Percentiles rank a stretch among this genome's conserved stretches.
phyloP scores from a whole-genome alignment of 1,140 invertebrate species.

The Euborellia annulipes region DNA sequence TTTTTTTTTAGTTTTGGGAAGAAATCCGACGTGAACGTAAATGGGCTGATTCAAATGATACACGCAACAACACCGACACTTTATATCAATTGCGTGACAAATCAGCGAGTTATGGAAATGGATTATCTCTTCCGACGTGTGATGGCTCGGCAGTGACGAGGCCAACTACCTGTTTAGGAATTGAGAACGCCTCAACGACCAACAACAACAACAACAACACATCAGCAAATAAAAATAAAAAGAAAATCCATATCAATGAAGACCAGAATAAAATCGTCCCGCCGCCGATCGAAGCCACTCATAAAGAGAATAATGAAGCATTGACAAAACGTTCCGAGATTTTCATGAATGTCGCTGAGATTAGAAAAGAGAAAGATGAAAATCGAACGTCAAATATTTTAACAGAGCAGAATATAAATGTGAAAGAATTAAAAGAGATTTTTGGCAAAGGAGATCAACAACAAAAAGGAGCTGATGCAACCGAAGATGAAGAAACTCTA shows the following conservation, averaged over 20 bases:
- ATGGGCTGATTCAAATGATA: constrained; percentile 15
- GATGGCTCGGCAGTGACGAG: constrained; percentile 31
- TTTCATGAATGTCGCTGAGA: too few species aligned
- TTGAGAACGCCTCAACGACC: constrained; percentile 23
- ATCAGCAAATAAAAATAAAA: too few species aligned
- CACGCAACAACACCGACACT: too few species aligned
- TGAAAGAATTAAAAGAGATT: constrained; percentile 2
- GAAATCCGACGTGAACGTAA: constrained; percentile 24
- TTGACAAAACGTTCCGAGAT: too few species aligned
- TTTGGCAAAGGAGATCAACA: constrained; percentile 1
- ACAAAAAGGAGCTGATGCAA: constrained; percentile 11
- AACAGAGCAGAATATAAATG: constrained; percentile 2
- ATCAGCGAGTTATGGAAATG: constrained; percentile 51
- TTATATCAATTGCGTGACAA: constrained; percentile 37
- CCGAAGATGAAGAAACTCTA: too few species aligned
- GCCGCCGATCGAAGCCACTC: too few species aligned
- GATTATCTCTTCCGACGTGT: constrained; percentile 46
- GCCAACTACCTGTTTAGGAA: constrained; percentile 47
- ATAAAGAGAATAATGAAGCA: too few species aligned
- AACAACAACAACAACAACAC: too few species aligned
- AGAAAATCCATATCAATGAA: too few species aligned
- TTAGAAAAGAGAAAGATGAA: constrained; percentile 9
- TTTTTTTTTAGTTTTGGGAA: constrained; percentile 41
- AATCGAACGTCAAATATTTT: background rate
- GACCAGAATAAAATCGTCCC: too few species aligned